Evolutionary conservation across 2,113 vertebrate species (phyloP).

Genomic region (Alosa alosa): DNA sequence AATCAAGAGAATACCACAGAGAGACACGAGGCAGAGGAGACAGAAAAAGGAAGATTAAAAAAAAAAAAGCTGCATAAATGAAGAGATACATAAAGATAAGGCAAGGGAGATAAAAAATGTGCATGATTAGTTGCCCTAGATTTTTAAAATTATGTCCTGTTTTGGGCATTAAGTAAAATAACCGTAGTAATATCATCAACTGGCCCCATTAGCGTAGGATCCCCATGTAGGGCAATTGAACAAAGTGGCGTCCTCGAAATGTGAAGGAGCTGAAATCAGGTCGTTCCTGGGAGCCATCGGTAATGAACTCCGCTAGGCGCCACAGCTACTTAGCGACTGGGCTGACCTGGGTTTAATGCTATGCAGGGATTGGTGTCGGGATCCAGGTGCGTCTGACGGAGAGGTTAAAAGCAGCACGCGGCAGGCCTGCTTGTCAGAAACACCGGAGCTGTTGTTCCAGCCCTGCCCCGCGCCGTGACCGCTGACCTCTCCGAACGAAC

Average conservation of each 20-base stretch:
- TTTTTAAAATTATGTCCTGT: constrained; percentile 64
- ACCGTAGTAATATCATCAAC: constrained; percentile 58
- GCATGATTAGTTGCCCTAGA: constrained; percentile 60
- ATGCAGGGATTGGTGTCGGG: constrained; percentile 30
- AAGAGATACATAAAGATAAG: constrained; percentile 57
- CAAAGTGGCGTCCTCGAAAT: constrained; percentile 56
- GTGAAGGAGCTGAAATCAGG: constrained; percentile 57
- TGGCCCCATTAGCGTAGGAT: constrained; percentile 57
- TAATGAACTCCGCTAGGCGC: constrained; percentile 53
- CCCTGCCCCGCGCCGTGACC: background rate
- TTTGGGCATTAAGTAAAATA: constrained; percentile 64
- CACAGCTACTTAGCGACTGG: constrained; percentile 31
- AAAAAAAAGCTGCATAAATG: constrained; percentile 44
- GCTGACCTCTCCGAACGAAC: background rate
- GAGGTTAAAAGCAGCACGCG: background rate
- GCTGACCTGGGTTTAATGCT: constrained; percentile 49
- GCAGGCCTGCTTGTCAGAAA: background rate
- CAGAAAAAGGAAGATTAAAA: background rate
- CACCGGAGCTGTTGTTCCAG: background rate
- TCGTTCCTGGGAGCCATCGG: constrained; percentile 52
- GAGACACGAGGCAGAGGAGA: constrained; percentile 34
- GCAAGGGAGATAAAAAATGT: constrained; percentile 38
- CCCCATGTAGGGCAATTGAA: constrained; percentile 63
- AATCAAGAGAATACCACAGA: constrained; percentile 46
- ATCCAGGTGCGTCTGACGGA: constrained; percentile 30